Evolutionary conservation across 2,888 invertebrate genomes (phyloP), one percentile per base, ranked within the genome.

Genomic region (Nematopogon swammerdamellus): DNA sequence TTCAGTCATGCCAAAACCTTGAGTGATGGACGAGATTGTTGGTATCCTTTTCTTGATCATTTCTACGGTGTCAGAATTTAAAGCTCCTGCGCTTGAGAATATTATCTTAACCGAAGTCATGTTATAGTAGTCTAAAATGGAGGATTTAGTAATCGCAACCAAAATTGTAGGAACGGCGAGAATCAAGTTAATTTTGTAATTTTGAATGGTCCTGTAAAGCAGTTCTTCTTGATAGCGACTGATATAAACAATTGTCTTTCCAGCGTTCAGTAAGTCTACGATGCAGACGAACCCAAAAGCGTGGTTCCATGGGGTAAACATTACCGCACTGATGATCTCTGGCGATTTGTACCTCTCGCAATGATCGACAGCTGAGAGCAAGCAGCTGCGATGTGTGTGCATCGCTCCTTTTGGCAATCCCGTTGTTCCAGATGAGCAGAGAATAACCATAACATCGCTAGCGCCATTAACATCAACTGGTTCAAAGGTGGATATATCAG

Each of bases 1-100:
- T 66, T 88, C 88, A 2, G 87, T 88, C 68, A 88, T 74, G 3
- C 88, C 88, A 59, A 86, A 88, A 2, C 82, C 85, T 64, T 86
- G 85, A 1, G 70, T 68, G 45, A 85, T 70, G 8, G 60, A 4
- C 3, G n/a, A 36, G 3, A 36, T 3, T 4, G 36, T 36, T 3
- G 36, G 36, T 4, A 36, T 36, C 36, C 36, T 36, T 14, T 36
- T 14, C 14, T 36, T 36, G 11, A 36, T 3, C 6, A 3, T 14
- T 3, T 3, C 6, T 8, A 36, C 11, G 3, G 36, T 36, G 11
- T 36, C 36, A 6, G 36, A 4, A 14, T 36, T 14, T 3, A 36
- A 14, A 14, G 36, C 11, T 14, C 36, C 36, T 36, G 36, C 36
- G 3, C 36, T 14, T 14, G 36, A 36, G 8, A 14, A 8, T 14